Evolutionary conservation across 2,888 invertebrate genomes (phyloP).

Genomic region (Syritta pipiens): DNA sequence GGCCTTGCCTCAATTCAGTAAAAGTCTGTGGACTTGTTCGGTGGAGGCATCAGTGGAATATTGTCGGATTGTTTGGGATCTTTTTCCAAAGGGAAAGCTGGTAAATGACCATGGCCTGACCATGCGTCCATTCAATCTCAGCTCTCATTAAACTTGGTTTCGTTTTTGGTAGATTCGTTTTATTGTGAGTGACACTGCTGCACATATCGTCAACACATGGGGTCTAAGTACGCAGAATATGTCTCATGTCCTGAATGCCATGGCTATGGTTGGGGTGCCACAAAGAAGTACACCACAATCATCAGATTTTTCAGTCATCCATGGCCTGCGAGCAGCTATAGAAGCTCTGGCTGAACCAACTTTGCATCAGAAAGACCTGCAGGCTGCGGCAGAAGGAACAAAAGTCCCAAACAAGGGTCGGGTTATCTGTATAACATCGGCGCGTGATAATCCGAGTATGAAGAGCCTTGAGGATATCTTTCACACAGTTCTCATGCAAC

Average conservation of each 20-base stretch:
- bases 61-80: constrained; percentile 97
- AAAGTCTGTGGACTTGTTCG: constrained; percentile 97
- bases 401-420: constrained; percentile 82
- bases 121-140: too few relatives aligned
- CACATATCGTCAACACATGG: constrained; percentile 93
- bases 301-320: constrained; percentile 85
- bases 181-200: constrained; percentile 92
- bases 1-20: constrained; percentile 91
- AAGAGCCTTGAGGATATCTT: constrained; percentile 93
- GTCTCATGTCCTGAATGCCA: constrained; percentile 90
- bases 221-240: constrained; percentile 90
- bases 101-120: too few relatives aligned
- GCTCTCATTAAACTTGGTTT: too few relatives aligned
- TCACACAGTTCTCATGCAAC: constrained; percentile 88
- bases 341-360: constrained; percentile 84
- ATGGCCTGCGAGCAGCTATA: constrained; percentile 91
- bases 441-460: constrained; percentile 92
- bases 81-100: constrained; percentile 94
- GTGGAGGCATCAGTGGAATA: constrained; percentile 98
- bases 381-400: constrained; percentile 41
- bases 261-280: constrained; percentile 90
- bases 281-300: constrained; percentile 82
- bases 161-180: constrained; percentile 92
- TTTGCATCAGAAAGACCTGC: constrained; percentile 48
- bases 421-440: constrained; percentile 94